Evolutionary conservation across 1,140 invertebrate genomes (phyloP).

Genomic region (Nephila pilipes): DNA sequence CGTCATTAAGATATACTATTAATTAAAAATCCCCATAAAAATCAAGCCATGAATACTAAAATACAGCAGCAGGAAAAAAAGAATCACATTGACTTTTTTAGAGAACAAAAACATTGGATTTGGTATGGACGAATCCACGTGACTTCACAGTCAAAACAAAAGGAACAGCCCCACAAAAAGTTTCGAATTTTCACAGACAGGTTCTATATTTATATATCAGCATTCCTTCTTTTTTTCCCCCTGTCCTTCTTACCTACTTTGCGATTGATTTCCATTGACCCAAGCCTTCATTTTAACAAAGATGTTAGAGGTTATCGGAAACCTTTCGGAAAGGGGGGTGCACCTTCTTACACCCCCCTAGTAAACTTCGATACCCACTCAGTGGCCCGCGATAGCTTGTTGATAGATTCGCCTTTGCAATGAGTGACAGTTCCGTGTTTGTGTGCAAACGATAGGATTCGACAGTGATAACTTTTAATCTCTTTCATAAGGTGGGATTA

Average conservation of each 20-base stretch:
- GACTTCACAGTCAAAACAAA: slow-evolving; percentile 34
- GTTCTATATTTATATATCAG: slow-evolving; percentile 49
- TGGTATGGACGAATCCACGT: background rate
- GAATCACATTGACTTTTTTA: no score
- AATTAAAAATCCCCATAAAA: no score
- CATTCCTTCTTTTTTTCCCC: background rate
- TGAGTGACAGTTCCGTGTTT: slow-evolving; percentile 37
- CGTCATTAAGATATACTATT: no score
- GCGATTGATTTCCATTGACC: slow-evolving; percentile 73
- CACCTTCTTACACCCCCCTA: background rate
- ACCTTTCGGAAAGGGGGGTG: slow-evolving; percentile 44
- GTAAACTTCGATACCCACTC: slow-evolving; percentile 54
- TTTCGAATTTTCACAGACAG: slow-evolving; percentile 45
- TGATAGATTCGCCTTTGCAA: slow-evolving; percentile 18
- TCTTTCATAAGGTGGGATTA: slow-evolving; percentile 50
- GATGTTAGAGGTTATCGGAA: slow-evolving; percentile 75
- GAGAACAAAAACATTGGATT: background rate
- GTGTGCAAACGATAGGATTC: slow-evolving; percentile 54
- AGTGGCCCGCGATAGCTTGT: slow-evolving; percentile 43
- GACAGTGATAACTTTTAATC: slow-evolving; percentile 47
- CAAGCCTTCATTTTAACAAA: slow-evolving; percentile 63
- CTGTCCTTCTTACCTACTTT: slow-evolving; percentile 63
- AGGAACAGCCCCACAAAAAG: background rate
- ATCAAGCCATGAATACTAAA: no score
- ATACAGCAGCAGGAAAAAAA: no score